Base-by-base conservation (phyloP, 2,888 invertebrate genomes). In the Metacarcinus magister region DNA sequence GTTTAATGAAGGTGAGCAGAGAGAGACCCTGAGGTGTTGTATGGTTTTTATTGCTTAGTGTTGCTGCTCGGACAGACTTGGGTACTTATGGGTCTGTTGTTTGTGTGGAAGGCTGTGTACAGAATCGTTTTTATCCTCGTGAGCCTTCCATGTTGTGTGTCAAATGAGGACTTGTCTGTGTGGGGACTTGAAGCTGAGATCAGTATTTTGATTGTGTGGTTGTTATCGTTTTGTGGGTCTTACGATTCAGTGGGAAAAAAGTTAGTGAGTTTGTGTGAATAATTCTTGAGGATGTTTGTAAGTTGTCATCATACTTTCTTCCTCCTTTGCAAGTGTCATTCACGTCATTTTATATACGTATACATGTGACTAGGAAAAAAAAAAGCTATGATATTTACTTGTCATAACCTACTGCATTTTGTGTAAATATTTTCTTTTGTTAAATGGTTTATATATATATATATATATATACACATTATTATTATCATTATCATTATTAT, bases 371-470 rank as follows among this genome's bases (percentile, higher is more conserved):
- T n/a, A 5, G 10, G 28, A 0, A 3, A n/a, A 5, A n/a, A 75
- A 2, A 60, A 5, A 23, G 60, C 23, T 60, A 23, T 2, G 60
- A 39, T 60, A 10, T 75, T 75, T 75, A 10, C 0, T 23, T 75
- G 75, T 75, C 0, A n/a, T 8, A 28, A 28, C n/a, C n/a, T 75
- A 28, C 75, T 75, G 92, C 46, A 92, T 28, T 92, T n/a, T 92
- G 28, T 46, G 32, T 28, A 75, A 39, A 44, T 28, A 92, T 28
- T 48, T 23, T 23, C n/a, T 92, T 28, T 7, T 60, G 43, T 23
- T 93, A 43, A 4, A n/a, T 87, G n/a, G 46, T 19, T 82, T 82
- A 39, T 94, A 94, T 94, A 48, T 94, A 90, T 87, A 94, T 94
- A 94, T 75, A 44, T 82, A 75, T 43, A 75, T 94, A 94, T 44